Percentiles rank a stretch among this genome's conserved stretches.
phyloP scores from a whole-genome alignment of 2,888 invertebrate species.

The Lasioglossum marginatum region DNA sequence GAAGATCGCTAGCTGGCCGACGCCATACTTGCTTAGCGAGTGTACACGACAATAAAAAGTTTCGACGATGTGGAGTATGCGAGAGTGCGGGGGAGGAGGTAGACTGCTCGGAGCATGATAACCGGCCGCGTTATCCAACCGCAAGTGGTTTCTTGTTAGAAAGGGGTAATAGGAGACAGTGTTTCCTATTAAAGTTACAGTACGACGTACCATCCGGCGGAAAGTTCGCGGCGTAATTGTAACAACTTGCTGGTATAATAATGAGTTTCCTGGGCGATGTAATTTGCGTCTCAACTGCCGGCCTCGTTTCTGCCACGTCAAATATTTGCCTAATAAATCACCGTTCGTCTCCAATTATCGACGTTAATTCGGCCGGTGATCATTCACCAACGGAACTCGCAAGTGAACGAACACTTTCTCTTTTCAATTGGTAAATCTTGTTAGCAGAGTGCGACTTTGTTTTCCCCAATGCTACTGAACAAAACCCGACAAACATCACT shows the following conservation, averaged over 20 bases:
- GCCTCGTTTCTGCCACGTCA: slow-evolving; percentile 27
- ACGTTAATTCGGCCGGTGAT: neutral
- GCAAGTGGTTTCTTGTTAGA: slow-evolving; percentile 63
- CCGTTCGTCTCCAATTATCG: slow-evolving; percentile 9
- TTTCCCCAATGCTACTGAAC: neutral
- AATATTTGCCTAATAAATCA: slow-evolving; percentile 33
- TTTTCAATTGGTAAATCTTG: neutral
- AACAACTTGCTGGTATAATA: slow-evolving; percentile 58
- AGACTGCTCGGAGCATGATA: slow-evolving; percentile 31
- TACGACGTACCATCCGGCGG: slow-evolving; percentile 37
- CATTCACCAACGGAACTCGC: neutral
- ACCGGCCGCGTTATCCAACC: slow-evolving; percentile 51
- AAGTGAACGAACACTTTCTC: neutral
- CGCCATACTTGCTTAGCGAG: slow-evolving; percentile 4
- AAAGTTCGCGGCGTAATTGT: slow-evolving; percentile 64
- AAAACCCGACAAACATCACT: neutral
- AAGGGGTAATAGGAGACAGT: slow-evolving; percentile 50
- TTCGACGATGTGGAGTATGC: slow-evolving; percentile 5
- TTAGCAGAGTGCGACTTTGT: neutral
- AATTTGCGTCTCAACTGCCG: slow-evolving; percentile 48
- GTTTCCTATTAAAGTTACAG: slow-evolving; percentile 65
- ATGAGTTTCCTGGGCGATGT: slow-evolving; percentile 41
- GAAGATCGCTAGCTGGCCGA: neutral
- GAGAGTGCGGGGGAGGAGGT: slow-evolving; percentile 15
- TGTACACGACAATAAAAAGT: slow-evolving; percentile 40